phyloP scores from a whole-genome alignment of 2,888 invertebrate species.

The Lottia gigantea region DNA sequence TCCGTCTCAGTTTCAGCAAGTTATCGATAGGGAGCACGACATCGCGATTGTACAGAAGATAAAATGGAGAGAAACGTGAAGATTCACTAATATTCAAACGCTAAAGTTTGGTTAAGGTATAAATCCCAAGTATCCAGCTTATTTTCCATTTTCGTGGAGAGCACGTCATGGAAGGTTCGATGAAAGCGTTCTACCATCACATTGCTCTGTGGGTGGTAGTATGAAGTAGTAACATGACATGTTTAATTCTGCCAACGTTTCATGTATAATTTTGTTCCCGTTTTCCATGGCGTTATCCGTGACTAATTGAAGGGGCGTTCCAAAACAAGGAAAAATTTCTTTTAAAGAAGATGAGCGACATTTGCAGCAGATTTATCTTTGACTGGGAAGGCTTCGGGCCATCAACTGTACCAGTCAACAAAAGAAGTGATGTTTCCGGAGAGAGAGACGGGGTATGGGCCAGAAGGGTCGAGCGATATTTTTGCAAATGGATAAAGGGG shows the following conservation, averaged over 20 bases:
- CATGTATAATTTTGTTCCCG: constrained; percentile 18
- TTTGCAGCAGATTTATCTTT: constrained; percentile 28
- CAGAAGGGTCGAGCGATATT: constrained; percentile 21
- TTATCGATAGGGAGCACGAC: constrained; percentile 11
- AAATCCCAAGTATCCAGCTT: constrained; percentile 13
- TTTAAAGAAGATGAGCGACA: constrained; percentile 29
- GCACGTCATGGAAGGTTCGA: constrained; percentile 16
- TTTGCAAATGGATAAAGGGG: constrained; percentile 20
- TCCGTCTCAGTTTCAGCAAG: constrained; percentile 2
- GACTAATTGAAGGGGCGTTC: constrained; percentile 20
- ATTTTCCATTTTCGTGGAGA: constrained; percentile 15
- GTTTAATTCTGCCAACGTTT: constrained; percentile 13
- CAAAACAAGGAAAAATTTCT: constrained; percentile 31
- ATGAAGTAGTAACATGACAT: constrained; percentile 16
- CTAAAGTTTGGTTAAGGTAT: constrained; percentile 13
- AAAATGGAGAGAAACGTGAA: background rate
- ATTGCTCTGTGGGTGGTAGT: constrained; percentile 19
- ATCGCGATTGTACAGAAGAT: constrained; percentile 9
- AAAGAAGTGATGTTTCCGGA: constrained; percentile 18
- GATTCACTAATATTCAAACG: constrained; percentile 15
- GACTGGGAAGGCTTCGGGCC: constrained; percentile 31
- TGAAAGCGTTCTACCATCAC: constrained; percentile 18
- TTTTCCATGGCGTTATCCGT: constrained; percentile 26
- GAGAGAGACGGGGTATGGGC: constrained; percentile 20
- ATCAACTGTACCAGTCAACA: constrained; percentile 13